Evolutionary conservation across 2,113 vertebrate genomes (phyloP).

Genomic region (Brachionichthys hirsutus): DNA sequence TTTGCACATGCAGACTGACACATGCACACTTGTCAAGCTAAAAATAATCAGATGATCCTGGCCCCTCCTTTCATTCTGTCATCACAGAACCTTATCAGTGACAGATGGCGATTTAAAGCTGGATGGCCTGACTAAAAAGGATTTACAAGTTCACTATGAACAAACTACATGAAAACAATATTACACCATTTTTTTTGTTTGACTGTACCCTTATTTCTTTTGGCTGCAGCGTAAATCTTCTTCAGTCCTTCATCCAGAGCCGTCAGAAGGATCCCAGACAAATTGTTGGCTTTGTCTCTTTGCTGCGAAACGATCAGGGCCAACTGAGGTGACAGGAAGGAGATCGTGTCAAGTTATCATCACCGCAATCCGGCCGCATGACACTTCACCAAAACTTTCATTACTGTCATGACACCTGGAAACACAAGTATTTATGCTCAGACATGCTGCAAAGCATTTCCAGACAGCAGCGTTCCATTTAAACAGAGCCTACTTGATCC

Average conservation of each 20-base stretch:
- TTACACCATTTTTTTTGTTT: neutral
- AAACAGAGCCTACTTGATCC: conserved; percentile 81
- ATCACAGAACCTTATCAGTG: neutral
- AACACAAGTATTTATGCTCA: no score
- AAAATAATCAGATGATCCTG: neutral
- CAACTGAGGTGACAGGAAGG: conserved; percentile 73
- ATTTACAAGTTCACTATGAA: no score
- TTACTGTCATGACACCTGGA: no score
- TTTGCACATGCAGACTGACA: no score
- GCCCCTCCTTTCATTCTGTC: neutral
- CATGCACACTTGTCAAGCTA: conserved; percentile 23
- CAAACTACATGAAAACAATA: neutral
- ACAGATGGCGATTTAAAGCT: neutral
- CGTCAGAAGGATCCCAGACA: conserved; percentile 86
- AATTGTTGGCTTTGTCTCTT: conserved; percentile 81
- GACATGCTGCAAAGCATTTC: no score
- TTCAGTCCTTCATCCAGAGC: conserved; percentile 88
- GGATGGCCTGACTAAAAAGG: neutral
- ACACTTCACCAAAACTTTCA: no score
- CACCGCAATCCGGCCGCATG: no score
- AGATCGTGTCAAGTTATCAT: neutral
- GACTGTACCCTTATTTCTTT: conserved; percentile 80
- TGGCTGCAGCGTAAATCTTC: conserved; percentile 85
- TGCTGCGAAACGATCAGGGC: conserved; percentile 89
- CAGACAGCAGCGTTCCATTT: neutral